phyloP scores from a whole-genome alignment of 2,113 vertebrate species.

The Dipodomys stephensi region DNA sequence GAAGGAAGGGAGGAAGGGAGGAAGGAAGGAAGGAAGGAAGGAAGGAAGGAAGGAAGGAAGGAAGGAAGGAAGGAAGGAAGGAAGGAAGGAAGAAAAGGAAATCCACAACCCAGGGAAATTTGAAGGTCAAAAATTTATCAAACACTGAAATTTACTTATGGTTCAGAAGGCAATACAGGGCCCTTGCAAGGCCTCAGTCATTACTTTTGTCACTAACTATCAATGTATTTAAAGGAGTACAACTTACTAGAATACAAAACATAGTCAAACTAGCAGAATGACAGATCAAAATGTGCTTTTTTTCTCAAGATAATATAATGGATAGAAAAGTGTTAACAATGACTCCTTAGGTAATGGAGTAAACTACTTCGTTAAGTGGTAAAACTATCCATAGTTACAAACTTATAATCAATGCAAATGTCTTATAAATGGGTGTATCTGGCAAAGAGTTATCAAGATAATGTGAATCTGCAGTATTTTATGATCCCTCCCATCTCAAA shows the following conservation, averaged over 20 bases:
- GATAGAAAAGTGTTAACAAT: neutral
- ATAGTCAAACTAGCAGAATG: conserved; percentile 17
- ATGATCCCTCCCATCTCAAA: neutral
- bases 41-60: too few relatives aligned
- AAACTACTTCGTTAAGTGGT: neutral
- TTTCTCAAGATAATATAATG: neutral
- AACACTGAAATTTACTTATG: conserved; percentile 25
- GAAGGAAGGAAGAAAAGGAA: neutral
- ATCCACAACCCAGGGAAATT: neutral
- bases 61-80: too few relatives aligned
- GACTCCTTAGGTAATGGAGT: neutral
- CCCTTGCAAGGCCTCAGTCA: neutral
- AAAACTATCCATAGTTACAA: neutral
- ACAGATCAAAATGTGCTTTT: neutral
- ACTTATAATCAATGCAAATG: neutral
- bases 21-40: too few relatives aligned
- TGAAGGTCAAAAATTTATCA: neutral
- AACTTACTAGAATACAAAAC: conserved; percentile 36
- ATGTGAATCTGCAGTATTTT: neutral
- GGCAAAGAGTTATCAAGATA: neutral
- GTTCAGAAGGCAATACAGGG: neutral
- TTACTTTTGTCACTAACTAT: neutral
- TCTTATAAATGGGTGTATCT: neutral
- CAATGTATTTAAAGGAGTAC: neutral
- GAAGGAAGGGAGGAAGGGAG: too few relatives aligned